These are phyloP conservation scores for Rhynchotus rufescens DNA, from an alignment of 2,797 vertebrate genomes.

Conservation along the genomic window DNA sequence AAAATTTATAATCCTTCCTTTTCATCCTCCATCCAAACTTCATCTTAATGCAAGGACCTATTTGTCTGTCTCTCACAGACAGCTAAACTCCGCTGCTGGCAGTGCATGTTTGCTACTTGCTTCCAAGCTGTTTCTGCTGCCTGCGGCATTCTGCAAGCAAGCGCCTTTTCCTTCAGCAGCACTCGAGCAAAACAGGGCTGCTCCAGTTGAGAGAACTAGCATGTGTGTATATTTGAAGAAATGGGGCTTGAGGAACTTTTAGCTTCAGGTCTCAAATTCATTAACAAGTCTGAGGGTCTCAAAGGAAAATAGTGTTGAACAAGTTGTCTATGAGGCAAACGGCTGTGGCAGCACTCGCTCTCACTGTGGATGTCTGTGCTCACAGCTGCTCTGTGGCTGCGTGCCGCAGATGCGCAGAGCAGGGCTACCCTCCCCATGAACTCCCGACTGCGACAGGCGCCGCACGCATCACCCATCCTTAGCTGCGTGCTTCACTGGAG, in stretches of 20 bases:
- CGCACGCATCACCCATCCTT: fast-evolving
- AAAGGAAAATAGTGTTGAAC: not conserved
- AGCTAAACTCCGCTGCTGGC: not conserved
- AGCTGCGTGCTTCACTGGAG: not conserved
- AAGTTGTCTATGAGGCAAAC: not conserved
- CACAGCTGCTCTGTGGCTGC: not conserved
- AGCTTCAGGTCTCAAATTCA: not conserved
- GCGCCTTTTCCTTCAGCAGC: fast-evolving
- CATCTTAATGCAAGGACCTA: not conserved
- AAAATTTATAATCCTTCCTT: not conserved
- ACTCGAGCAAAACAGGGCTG: not conserved
- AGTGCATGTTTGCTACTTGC: not conserved
- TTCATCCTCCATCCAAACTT: not conserved
- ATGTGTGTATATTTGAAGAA: not conserved
- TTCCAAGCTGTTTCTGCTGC: not conserved
- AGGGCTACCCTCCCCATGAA: fast-evolving
- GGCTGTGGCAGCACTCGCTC: not conserved
- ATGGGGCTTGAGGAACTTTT: not conserved
- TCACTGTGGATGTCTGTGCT: not conserved
- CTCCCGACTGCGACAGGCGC: not conserved
- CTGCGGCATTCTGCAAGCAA: not conserved
- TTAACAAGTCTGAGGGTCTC: not conserved
- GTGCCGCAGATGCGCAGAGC: not conserved
- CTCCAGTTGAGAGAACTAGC: not conserved
- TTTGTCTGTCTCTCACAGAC: not conserved